These are phyloP conservation scores for Callinectes sapidus DNA, from an alignment of 2,888 invertebrate genomes.

Conservation along the genomic window DNA sequence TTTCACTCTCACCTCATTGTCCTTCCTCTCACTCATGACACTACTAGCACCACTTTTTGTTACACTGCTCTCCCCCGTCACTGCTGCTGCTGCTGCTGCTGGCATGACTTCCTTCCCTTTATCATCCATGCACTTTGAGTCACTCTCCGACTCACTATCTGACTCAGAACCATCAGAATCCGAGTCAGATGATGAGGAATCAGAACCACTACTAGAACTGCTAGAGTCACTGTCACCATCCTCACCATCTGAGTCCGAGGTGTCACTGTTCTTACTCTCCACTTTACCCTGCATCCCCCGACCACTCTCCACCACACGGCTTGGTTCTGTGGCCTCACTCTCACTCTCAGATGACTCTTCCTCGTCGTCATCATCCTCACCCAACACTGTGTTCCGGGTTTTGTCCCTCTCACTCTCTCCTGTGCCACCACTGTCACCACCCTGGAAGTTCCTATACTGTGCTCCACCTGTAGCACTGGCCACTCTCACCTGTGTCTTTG, in stretches of 20 bases:
- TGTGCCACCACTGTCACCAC: neutral
- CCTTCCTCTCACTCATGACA: slow-evolving; percentile 15
- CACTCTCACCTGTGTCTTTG: neutral
- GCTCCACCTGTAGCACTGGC: neutral
- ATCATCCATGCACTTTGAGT: slow-evolving; percentile 39
- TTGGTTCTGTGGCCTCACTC: neutral
- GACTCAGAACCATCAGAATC: slow-evolving; percentile 55
- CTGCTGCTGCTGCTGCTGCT: neutral
- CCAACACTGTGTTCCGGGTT: neutral
- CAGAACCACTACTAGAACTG: slow-evolving; percentile 52
- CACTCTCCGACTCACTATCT: slow-evolving; percentile 60
- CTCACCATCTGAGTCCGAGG: slow-evolving; percentile 48
- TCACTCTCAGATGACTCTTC: slow-evolving; percentile 3
- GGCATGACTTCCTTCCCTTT: neutral
- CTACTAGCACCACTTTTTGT: neutral
- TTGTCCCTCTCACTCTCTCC: slow-evolving; percentile 12
- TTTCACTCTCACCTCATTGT: neutral
- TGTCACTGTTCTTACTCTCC: slow-evolving; percentile 17
- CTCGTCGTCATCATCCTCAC: neutral
- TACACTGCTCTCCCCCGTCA: neutral
- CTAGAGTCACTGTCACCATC: slow-evolving; percentile 48
- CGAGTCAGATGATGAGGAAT: slow-evolving; percentile 57
- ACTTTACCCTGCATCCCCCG: neutral
- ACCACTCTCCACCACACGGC: neutral
- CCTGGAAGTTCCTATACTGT: neutral